Conservation (phyloP, 2,113 vertebrate species). For the Sphaerodactylus townsendi region DNA sequence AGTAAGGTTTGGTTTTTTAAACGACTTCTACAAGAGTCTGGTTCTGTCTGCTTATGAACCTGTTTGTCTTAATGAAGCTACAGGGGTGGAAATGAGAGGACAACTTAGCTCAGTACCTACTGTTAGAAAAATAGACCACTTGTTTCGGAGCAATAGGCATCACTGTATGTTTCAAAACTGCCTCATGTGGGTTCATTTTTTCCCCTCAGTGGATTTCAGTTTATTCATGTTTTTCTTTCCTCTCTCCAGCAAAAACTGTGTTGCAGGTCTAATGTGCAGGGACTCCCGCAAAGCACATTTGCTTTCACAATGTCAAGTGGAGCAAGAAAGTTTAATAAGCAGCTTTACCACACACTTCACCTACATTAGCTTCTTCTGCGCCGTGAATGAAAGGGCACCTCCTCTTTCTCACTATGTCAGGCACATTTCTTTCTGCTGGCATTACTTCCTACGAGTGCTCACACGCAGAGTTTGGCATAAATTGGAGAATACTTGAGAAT, state of each 20-base stretch:
- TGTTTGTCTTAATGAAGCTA: conserved; percentile 16
- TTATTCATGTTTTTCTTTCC: neutral
- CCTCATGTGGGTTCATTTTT: neutral
- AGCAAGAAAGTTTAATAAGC: neutral
- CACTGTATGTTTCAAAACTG: neutral
- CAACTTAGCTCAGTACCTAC: neutral
- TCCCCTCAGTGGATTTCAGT: conserved; percentile 6
- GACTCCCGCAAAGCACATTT: conserved; percentile 9
- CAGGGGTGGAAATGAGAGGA: conserved; percentile 8
- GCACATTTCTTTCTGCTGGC: neutral
- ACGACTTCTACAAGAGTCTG: neutral
- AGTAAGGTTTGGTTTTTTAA: neutral
- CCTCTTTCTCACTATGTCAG: neutral
- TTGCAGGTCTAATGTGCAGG: neutral
- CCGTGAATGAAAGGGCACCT: neutral
- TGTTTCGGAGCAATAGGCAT: neutral
- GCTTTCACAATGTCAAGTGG: neutral
- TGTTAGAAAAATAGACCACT: conserved; percentile 1
- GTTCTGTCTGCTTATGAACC: neutral
- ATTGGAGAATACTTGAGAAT: neutral
- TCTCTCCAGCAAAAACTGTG: neutral
- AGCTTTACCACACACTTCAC: neutral
- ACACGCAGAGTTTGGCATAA: neutral
- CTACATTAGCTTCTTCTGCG: neutral
- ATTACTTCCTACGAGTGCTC: neutral